phyloP scores from a whole-genome alignment of 2,888 invertebrate genomes.

The Nymphalis urticae region DNA sequence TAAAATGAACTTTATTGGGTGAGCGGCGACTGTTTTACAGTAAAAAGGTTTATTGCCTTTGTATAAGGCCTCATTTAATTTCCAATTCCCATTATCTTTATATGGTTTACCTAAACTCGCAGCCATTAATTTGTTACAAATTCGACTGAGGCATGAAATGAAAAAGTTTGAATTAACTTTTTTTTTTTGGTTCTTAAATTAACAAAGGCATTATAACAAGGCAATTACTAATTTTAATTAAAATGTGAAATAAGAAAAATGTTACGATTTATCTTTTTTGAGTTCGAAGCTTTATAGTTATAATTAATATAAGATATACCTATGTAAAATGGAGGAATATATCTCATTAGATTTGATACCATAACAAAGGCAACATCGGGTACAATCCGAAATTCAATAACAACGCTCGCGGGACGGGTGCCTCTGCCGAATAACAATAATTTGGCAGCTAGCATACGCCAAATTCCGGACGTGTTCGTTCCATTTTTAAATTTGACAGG shows the following conservation, averaged over 20 bases:
- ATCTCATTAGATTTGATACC: slow-evolving; percentile 56
- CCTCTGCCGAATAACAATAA: slow-evolving; percentile 77
- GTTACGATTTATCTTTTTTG: too few relatives aligned
- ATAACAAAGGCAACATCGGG: slow-evolving; percentile 62
- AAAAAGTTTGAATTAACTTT: neutral
- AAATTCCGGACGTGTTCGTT: slow-evolving; percentile 75
- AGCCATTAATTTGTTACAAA: slow-evolving; percentile 23
- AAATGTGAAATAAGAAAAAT: neutral
- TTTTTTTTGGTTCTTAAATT: too few relatives aligned
- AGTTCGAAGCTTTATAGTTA: too few relatives aligned
- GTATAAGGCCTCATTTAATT: slow-evolving; percentile 48
- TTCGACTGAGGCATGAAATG: slow-evolving; percentile 5
- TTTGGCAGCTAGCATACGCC: slow-evolving; percentile 75
- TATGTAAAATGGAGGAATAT: slow-evolving; percentile 40
- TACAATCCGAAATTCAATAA: slow-evolving; percentile 76
- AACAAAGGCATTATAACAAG: neutral
- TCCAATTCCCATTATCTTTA: slow-evolving; percentile 33
- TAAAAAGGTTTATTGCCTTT: slow-evolving; percentile 57
- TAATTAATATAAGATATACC: slow-evolving; percentile 26
- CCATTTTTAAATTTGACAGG: slow-evolving; percentile 80
- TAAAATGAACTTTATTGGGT: slow-evolving; percentile 65
- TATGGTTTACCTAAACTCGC: slow-evolving; percentile 25
- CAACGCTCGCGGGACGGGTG: slow-evolving; percentile 54
- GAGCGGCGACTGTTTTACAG: slow-evolving; percentile 57
- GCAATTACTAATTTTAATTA: neutral